Evolutionary conservation across 2,888 invertebrate species (phyloP).

Genomic region (Latrodectus elegans): DNA sequence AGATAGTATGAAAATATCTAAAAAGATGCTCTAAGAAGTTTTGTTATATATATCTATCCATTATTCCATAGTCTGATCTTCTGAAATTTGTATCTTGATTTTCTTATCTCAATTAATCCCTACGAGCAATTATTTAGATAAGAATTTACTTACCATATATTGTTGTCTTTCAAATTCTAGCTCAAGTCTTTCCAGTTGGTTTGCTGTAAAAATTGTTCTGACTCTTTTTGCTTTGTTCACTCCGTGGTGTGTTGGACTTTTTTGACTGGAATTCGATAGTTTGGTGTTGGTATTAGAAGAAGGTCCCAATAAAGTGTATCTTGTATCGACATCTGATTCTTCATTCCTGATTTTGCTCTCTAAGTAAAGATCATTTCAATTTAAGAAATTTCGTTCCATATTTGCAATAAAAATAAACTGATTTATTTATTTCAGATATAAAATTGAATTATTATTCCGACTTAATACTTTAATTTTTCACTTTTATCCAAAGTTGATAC

Average conservation of each 20-base stretch:
- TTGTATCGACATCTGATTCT: constrained; percentile 15
- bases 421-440: too few species aligned
- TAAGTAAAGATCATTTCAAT: neutral
- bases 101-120: too few species aligned
- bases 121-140: neutral
- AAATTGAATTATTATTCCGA: too few species aligned
- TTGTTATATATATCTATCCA: too few species aligned
- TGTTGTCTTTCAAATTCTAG: constrained; percentile 96
- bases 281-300: neutral
- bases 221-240: constrained; percentile 86
- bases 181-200: constrained; percentile 93
- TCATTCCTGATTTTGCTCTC: constrained; percentile 1
- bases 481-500: too few species aligned
- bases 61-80: too few species aligned
- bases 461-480: too few species aligned
- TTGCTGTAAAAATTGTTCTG: constrained; percentile 96
- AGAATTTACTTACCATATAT: constrained; percentile 83
- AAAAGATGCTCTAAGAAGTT: too few species aligned
- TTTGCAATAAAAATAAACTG: too few species aligned
- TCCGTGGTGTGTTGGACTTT: neutral
- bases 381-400: too few species aligned
- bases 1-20: too few species aligned
- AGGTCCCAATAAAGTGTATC: neutral
- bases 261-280: neutral
- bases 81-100: too few species aligned